Base-by-base conservation (phyloP, 2,888 invertebrate genomes). In the Selenia dentaria region DNA sequence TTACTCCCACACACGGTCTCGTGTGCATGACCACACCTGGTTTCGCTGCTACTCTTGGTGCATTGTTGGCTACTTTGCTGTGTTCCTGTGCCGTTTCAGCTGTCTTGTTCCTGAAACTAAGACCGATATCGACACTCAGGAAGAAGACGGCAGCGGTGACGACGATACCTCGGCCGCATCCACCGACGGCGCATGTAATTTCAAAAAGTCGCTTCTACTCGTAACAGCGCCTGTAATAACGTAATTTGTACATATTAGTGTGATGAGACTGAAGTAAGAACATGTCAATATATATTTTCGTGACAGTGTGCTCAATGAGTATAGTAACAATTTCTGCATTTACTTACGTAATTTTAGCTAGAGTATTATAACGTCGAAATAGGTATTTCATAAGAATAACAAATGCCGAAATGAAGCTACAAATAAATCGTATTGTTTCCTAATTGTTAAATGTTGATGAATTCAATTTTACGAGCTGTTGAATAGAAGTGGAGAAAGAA, bases 11-110 rank as follows among this genome's bases (percentile, higher is more conserved):
- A 0, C 96, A 96, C 2, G 93, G 94, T 2, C 88, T 97, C 51
- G 97, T 98, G 56, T 98, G 97, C 82, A 97, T 98, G 97, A 97
- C 97, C 0, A 97, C 97, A 2, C 96, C 97, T n/a, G 97, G 97
- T 6, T 98, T 98, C 70, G 95, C 97, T 25, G 95, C 96, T 20
- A 96, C 97, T 16, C 91, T 98, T 16, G 93, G 97, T 36, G 93
- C 97, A 32, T 92, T 98, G 13, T 91, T 98, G 47, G 95, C 94
- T 39, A 95, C 97, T 37, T 89, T 98, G 59, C 89, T 97, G 43
- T 94, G 95, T 46, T 97, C 97, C 6, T 98, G 97, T 74, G 91
- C 96, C 20, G 92, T 97, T 56, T 97, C 97, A 35, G 96, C 96
- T 12, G 94, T 97, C 65, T 91, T 98, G 10, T 97, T 96, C 79